Percentiles rank a stretch among this genome's conserved stretches.
phyloP scores from a whole-genome alignment of 2,113 vertebrate species.

The Bubalus kerabau region DNA sequence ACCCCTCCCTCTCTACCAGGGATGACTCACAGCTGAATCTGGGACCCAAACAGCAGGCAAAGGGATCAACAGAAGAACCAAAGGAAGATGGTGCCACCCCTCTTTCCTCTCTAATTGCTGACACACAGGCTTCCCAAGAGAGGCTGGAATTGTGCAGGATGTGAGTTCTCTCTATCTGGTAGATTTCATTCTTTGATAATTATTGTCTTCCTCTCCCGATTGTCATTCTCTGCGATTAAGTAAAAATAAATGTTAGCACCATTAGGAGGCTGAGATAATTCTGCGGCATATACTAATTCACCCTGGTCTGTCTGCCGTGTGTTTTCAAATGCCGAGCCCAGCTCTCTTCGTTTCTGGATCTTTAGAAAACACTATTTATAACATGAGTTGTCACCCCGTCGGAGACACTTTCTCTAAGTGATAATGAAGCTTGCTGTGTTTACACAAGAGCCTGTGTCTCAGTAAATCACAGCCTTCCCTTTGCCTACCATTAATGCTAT shows the following conservation, averaged over 20 bases:
- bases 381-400: conserved; percentile 37
- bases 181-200: conserved; percentile 34
- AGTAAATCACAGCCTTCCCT: conserved; percentile 36
- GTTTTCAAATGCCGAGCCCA: conserved; percentile 28
- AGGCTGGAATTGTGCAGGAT: neutral
- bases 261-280: conserved; percentile 10
- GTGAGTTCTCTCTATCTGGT: neutral
- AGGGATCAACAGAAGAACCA: neutral
- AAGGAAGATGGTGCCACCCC: neutral
- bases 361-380: conserved; percentile 60
- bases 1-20: neutral
- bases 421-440: conserved; percentile 54
- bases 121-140: neutral
- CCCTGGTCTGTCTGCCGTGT: neutral
- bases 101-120: neutral
- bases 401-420: conserved; percentile 48
- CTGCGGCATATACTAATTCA: neutral
- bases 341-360: neutral
- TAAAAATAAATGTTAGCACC: neutral
- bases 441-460: neutral
- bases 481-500: neutral
- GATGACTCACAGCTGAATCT: neutral
- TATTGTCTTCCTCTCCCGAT: neutral
- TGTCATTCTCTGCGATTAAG: conserved; percentile 47
- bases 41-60: neutral